Evolutionary conservation across 2,797 vertebrate genomes (phyloP), one percentile per base, ranked within the genome.

Genomic region (Galaxias olidus): DNA sequence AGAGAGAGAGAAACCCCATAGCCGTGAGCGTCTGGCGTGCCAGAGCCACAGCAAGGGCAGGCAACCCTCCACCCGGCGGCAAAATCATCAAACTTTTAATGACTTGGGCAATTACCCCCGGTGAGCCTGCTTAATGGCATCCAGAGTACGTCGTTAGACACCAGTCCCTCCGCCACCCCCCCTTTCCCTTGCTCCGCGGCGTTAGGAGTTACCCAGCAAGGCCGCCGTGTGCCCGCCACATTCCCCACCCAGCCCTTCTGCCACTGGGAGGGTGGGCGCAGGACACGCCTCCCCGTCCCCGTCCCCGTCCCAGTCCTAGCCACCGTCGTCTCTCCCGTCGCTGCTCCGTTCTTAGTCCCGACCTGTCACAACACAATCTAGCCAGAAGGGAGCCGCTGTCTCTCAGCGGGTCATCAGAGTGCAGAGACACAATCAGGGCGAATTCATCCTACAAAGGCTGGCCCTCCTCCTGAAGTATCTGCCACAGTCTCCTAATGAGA

Each of bases 1-100:
- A 61, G 55, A 68, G 46, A 53, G 40, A 59, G 10, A 48, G 17
- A 67, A 73, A 65, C 73, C 60, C 63, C 47, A 61, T 77, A 80
- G 84, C 87, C 76, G 75, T 52, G 69, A 88, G 88, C 84, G 75
- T 80, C 66, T 81, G 79, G 87, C 78, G 76, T 85, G 83, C 78
- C 65, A 65, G 82, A 76, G 86, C 84, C 79, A 73, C 86, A 89
- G 87, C 85, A 82, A 90, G 85, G 88, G 84, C 84, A 81, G 83
- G 87, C 78, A 85, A 86, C 80, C 84, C 88, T 90, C 86, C 85
- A 87, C 87, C 88, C 87, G 85, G 84, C 84, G 91, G 90, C 86
- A 79, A 90, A 90, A 92, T 88, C 90, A 91, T 91, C 88, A 90
- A 90, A 92, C 90, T 91, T 92, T 91, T 92, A 92, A 93, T 91